Evolutionary conservation across 2,888 invertebrate species (phyloP), one percentile per base, ranked within the genome.

Genomic region (Idaea straminata): DNA sequence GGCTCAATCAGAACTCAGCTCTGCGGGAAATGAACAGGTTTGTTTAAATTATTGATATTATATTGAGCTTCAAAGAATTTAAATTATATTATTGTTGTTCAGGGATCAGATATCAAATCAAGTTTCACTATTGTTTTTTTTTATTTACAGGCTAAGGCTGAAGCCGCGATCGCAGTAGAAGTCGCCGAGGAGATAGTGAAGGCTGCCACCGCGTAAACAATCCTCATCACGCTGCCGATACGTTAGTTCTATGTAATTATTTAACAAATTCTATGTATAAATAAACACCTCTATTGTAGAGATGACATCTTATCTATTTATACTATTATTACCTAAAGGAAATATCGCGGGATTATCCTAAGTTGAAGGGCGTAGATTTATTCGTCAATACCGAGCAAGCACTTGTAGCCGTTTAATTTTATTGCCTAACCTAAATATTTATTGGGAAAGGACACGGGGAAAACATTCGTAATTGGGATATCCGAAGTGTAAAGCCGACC

Each of bases 171-270:
- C 81, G 97, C 98, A 57, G 93, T 99, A 7, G 99, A 99, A 92
- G 98, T 98, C 64, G 98, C 97, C 63, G 98, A 99, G 91, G 98
- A 98, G 75, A 94, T 99, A 76, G 96, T 98, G 64, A 97, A 97
- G 89, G 98, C 99, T 71, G 94, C 95, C n/a, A 77, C 87, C 15
- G 86, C 84, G 82, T 91, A 87, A 80, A 72, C 66, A 10, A 62
- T 66, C 25, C 62, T 67, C 63, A 64, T 70, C 59, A 34, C 25
- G 58, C 63, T 70, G 64, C 66, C 61, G 64, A 76, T 79, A 77
- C 72, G 80, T 83, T 88, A 88, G 86, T 81, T 73, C 77, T 81
- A 79, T 83, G 84, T 82, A 80, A 86, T 79, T 82, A 82, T 80
- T 82, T 82, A 82, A 76, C 80, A 79, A 80, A 75, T 74, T 72